Percentiles rank a stretch among this genome's conserved stretches.
phyloP scores from a whole-genome alignment of 2,888 invertebrate genomes.

The Yponomeuta plumbellus region DNA sequence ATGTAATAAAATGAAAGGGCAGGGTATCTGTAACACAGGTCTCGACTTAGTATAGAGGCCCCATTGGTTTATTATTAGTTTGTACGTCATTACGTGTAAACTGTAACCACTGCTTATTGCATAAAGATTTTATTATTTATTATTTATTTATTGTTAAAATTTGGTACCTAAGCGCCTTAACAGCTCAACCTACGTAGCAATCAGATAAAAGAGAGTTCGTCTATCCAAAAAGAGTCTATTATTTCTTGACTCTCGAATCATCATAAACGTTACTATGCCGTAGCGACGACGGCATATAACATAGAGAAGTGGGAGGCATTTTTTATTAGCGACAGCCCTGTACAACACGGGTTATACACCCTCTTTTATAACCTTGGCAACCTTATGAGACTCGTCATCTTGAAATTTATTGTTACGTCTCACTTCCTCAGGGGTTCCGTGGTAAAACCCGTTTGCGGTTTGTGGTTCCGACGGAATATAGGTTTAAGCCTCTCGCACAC shows the following conservation, averaged over 20 bases:
- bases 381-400: constrained; percentile 10
- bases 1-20: too few species aligned
- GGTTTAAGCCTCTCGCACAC: too few species aligned
- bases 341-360: constrained; percentile 1
- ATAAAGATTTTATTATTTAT: too few species aligned
- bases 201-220: background rate
- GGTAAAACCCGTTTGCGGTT: background rate
- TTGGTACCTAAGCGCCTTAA: too few species aligned
- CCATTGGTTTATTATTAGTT: too few species aligned
- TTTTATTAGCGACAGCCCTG: constrained; percentile 2
- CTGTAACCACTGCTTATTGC: too few species aligned
- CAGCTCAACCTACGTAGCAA: background rate
- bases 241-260: background rate
- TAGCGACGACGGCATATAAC: background rate
- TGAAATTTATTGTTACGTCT: constrained; percentile 13
- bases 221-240: background rate
- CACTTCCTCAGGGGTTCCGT: background rate
- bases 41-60: too few species aligned
- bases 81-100: too few species aligned
- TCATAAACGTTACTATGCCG: background rate
- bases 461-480: background rate
- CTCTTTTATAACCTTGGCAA: constrained; percentile 10
- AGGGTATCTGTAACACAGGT: too few species aligned
- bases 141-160: too few species aligned
- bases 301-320: background rate